phyloP scores from a whole-genome alignment of 2,113 vertebrate genomes.

The Cervus canadensis region DNA sequence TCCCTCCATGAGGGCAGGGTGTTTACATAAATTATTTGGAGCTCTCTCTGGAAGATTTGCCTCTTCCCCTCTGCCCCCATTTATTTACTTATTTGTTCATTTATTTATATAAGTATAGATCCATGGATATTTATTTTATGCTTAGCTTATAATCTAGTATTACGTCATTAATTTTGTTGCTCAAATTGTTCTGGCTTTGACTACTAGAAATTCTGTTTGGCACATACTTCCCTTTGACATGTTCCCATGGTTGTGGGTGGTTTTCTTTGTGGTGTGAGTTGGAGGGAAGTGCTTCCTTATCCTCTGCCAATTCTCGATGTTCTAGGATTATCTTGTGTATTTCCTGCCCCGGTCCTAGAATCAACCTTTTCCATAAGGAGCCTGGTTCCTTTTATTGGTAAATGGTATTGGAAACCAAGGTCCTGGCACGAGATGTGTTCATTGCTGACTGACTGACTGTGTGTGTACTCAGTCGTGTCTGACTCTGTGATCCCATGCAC shows the following conservation, averaged over 20 bases:
- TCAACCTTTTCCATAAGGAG: neutral
- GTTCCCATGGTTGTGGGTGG: neutral
- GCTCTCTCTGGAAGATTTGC: neutral
- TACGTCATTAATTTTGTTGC: constrained; percentile 8
- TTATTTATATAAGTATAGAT: neutral
- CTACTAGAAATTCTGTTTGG: neutral
- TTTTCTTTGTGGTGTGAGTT: neutral
- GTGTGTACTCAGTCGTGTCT: neutral
- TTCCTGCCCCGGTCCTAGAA: neutral
- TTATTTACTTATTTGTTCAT: neutral
- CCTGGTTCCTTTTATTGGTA: neutral
- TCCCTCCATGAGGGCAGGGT: neutral
- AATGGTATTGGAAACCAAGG: neutral
- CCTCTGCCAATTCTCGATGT: neutral
- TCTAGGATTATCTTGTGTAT: neutral
- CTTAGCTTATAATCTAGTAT: neutral
- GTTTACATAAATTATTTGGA: neutral
- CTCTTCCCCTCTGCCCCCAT: neutral
- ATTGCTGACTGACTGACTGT: neutral
- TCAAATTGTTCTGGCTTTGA: neutral
- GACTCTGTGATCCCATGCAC: neutral
- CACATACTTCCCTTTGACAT: neutral
- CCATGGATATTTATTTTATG: neutral
- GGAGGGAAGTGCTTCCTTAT: neutral
- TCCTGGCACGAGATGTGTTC: neutral